Evolutionary conservation across 35 echinoderm and acorn worm genomes (phyloP), one percentile per base, ranked within the genome.

Genomic region (Antedon bifida): DNA sequence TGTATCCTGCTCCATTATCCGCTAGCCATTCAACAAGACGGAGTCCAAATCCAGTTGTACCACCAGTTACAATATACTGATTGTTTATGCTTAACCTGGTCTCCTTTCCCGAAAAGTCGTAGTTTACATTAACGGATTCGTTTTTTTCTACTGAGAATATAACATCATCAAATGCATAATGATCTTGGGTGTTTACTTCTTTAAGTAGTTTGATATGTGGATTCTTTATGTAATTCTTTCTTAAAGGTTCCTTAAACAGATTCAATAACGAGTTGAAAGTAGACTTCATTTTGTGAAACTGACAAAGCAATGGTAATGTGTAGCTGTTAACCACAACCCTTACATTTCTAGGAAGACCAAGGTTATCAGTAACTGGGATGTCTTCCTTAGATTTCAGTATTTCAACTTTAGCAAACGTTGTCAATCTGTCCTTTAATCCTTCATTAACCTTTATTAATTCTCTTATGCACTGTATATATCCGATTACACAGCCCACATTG

Each of bases 51-150:
- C 91, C 91, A 39, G 82, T 93, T 26, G 83, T 89, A 2, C 91
- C 91, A 45, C 91, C 91, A 74, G 87, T 88, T 3, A 93, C 81
- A 34, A 93, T 78, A 39, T 89, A 93, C 0, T 87, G 82, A 19
- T 79, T 33, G 13, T 33, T 35, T 11, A 55, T 29, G 0, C 84
- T 75, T 44, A 76, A 79, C 0, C 23, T 13, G 29, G 82, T 86
- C 13, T 39, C n/a, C 3, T 14, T 29, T 36, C 30, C 46, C 3
- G 11, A 14, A 26, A 86, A 64, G 29, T 83, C 35, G 0, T 73
- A 38, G 14, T 33, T 23, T n/a, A 29, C 29, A 19, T 19, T 11
- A 0, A 86, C 36, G n/a, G 30, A 26, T 0, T 86, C 84, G n/a
- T n/a, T n/a, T n/a, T 28, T 19, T 0, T 51, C 39, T 7, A 26